Percentiles rank a stretch among this genome's conserved stretches.
phyloP scores from a whole-genome alignment of 2,888 invertebrate genomes.

The Leptinotarsa tumamoca region DNA sequence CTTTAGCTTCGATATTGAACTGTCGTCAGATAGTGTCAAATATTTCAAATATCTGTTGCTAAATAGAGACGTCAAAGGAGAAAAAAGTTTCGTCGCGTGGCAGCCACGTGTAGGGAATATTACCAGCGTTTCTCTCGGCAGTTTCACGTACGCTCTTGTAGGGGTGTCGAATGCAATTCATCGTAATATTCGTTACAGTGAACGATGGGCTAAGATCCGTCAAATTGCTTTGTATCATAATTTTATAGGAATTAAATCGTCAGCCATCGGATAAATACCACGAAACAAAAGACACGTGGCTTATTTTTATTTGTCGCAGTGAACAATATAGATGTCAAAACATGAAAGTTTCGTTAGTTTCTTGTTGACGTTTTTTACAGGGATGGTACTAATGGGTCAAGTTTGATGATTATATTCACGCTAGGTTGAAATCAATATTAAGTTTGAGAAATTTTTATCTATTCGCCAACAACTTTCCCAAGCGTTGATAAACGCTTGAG shows the following conservation, averaged over 20 bases:
- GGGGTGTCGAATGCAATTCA: conserved; percentile 23
- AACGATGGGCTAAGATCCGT: conserved; percentile 53
- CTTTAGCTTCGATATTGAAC: conserved; percentile 38
- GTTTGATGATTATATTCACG: too few species aligned
- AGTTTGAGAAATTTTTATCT: too few species aligned
- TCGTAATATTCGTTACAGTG: conserved; percentile 26
- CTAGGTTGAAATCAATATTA: too few species aligned
- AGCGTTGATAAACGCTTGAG: too few species aligned
- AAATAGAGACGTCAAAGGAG: conserved; percentile 58
- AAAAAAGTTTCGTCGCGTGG: conserved; percentile 48
- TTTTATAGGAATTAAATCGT: conserved; percentile 56
- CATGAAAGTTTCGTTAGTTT: conserved; percentile 4
- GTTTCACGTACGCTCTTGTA: conserved; percentile 26
- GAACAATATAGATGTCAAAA: conserved; percentile 38
- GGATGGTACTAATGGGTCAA: not conserved
- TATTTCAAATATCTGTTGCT: conserved; percentile 55
- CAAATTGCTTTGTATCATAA: conserved; percentile 57
- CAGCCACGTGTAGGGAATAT: conserved; percentile 61
- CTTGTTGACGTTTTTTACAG: not conserved
- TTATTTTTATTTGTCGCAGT: conserved; percentile 44
- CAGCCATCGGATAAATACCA: conserved; percentile 50
- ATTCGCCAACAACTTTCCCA: too few species aligned
- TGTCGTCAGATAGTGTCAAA: conserved; percentile 58
- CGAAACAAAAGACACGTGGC: conserved; percentile 54
- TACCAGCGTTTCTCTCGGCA: conserved; percentile 54